A percentile compares a stretch with the other conserved stretches of the same genome.
These are phyloP conservation scores for Bombus picipes DNA, from an alignment of 1,140 invertebrate species.

Conservation along the genomic window DNA sequence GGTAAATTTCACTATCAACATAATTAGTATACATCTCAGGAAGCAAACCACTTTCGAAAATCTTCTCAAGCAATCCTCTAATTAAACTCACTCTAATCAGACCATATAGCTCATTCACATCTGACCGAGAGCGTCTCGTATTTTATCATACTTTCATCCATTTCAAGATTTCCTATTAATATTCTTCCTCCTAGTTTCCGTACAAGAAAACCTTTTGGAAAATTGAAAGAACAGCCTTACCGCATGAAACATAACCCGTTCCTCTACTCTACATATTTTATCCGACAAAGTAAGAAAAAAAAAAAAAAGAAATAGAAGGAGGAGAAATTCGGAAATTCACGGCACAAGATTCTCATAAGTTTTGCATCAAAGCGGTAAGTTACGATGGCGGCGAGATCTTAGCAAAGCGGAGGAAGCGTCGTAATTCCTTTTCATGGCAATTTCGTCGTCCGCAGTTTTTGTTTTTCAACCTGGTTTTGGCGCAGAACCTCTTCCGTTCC, in stretches of 20 bases:
- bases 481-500: background rate
- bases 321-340: background rate
- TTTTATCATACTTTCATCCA: background rate
- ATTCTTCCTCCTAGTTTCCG: background rate
- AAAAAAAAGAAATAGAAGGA: background rate
- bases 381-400: background rate
- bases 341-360: background rate
- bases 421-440: slow-evolving; percentile 54
- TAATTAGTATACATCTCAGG: no score
- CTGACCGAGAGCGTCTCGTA: background rate
- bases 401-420: background rate
- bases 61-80: no score
- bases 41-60: no score
- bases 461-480: background rate
- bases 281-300: background rate
- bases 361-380: slow-evolving; percentile 12
- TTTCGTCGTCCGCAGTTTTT: slow-evolving; percentile 43
- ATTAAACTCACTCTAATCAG: no score
- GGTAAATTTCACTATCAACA: no score
- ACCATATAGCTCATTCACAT: no score
- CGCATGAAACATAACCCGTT: background rate
- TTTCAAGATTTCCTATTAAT: background rate
- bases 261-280: background rate
- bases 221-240: background rate
- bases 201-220: background rate